phyloP scores from a whole-genome alignment of 1,140 invertebrate species.

The Anastrepha obliqua region DNA sequence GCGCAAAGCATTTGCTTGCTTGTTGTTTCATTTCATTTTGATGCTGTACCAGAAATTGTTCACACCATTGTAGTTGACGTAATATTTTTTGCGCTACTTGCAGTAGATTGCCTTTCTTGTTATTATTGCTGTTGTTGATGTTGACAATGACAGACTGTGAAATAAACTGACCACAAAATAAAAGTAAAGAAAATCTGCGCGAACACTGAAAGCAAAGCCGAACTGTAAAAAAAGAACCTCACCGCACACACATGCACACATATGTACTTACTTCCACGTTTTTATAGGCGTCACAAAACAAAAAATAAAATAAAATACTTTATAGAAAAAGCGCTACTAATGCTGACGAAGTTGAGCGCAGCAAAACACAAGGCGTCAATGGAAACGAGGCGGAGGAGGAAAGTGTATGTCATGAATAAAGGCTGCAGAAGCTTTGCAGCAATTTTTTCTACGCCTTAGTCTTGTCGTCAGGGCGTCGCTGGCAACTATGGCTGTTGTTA shows the following conservation, averaged over 20 bases:
- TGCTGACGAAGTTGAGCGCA: slow-evolving; percentile 2
- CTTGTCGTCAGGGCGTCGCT: slow-evolving; percentile 39
- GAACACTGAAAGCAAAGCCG: background rate
- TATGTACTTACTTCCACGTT: background rate
- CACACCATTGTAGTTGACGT: slow-evolving; percentile 41
- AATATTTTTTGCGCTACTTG: background rate
- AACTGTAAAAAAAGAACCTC: background rate
- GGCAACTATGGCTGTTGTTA: slow-evolving; percentile 49
- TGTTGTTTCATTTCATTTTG: background rate
- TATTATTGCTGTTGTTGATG: slow-evolving; percentile 58
- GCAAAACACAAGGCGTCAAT: background rate
- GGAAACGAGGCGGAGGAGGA: background rate
- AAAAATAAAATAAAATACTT: background rate
- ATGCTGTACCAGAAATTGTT: slow-evolving; percentile 7
- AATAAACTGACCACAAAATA: slow-evolving; percentile 45
- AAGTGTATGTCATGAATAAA: background rate
- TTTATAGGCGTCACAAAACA: background rate
- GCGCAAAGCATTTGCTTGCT: background rate
- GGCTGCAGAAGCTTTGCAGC: background rate
- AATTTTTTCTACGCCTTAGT: slow-evolving; percentile 34
- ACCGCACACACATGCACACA: background rate
- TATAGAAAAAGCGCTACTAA: background rate
- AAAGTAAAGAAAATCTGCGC: background rate
- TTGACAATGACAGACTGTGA: slow-evolving; percentile 30
- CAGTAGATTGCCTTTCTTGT: slow-evolving; percentile 50